Percentiles rank a stretch among this genome's conserved stretches.
Conservation (phyloP, 2,113 vertebrate species). For the Capricornis sumatraensis region DNA sequence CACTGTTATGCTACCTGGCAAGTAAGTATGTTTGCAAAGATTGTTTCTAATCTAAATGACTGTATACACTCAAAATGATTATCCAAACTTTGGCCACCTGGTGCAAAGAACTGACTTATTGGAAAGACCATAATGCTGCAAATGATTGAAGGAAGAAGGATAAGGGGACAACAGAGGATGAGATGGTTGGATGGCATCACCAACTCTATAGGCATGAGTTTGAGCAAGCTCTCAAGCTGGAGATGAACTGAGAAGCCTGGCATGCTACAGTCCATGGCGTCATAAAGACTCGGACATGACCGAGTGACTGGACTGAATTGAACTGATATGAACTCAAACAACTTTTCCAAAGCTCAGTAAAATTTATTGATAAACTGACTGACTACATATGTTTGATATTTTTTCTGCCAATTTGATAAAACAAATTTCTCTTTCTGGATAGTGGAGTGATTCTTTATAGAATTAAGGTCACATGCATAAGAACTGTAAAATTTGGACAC, state of each 20-base stretch:
- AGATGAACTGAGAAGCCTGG: background rate
- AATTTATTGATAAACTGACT: background rate
- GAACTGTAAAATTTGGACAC: background rate
- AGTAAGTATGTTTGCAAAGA: background rate
- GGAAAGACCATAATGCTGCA: background rate
- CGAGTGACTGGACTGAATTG: background rate
- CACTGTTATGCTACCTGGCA: background rate
- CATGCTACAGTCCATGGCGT: fast-evolving
- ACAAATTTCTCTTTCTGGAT: background rate
- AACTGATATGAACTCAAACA: background rate
- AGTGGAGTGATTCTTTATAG: background rate
- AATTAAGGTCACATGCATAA: background rate
- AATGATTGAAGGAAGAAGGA: background rate
- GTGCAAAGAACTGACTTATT: background rate
- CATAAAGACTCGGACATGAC: fast-evolving
- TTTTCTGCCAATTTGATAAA: background rate
- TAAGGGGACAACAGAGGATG: background rate
- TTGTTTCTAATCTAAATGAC: background rate
- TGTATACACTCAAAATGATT: background rate
- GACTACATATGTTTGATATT: background rate
- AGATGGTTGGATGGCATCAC: background rate
- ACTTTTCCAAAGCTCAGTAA: background rate
- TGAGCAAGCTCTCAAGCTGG: background rate
- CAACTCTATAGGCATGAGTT: background rate
- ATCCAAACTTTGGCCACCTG: background rate